These are phyloP conservation scores for Ianthella basta DNA, from an alignment of 37 sponge, comb jelly and placozoan genomes.

Conservation along the genomic window DNA sequence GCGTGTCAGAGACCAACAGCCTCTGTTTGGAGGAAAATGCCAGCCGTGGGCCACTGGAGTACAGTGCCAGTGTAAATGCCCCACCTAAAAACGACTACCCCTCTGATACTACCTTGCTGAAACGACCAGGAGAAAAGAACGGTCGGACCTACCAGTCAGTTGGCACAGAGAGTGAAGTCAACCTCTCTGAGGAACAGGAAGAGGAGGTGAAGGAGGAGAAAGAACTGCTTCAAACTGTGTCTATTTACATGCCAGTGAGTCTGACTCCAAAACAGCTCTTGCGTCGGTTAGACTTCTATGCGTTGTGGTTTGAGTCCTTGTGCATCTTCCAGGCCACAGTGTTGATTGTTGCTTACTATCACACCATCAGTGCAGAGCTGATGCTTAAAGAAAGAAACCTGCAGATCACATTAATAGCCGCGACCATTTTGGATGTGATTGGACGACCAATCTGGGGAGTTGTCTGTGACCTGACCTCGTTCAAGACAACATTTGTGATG, in stretches of 20 bases:
- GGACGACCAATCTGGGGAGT: conserved; percentile 84
- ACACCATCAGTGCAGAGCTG: conserved; percentile 46
- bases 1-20: background rate
- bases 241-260: conserved; percentile 39
- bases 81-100: too few species aligned
- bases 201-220: too few species aligned
- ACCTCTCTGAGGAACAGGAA: too few species aligned
- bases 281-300: conserved; percentile 64
- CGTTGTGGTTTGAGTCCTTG: conserved; percentile 84
- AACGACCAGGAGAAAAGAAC: background rate
- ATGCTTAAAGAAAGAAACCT: conserved; percentile 57
- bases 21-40: background rate
- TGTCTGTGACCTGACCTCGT: conserved; percentile 60
- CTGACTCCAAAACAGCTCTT: conserved; percentile 69
- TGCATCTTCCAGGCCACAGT: conserved; percentile 47
- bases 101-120: background rate
- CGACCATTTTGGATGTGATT: conserved; percentile 64
- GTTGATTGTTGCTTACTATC: conserved; percentile 64
- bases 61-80: too few species aligned
- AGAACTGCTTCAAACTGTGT: background rate
- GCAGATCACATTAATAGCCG: conserved; percentile 45
- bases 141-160: too few species aligned
- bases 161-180: too few species aligned
- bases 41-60: too few species aligned
- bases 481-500: conserved; percentile 62